Conservation (phyloP, 2,113 vertebrate species). For the Daubentonia madagascariensis region DNA sequence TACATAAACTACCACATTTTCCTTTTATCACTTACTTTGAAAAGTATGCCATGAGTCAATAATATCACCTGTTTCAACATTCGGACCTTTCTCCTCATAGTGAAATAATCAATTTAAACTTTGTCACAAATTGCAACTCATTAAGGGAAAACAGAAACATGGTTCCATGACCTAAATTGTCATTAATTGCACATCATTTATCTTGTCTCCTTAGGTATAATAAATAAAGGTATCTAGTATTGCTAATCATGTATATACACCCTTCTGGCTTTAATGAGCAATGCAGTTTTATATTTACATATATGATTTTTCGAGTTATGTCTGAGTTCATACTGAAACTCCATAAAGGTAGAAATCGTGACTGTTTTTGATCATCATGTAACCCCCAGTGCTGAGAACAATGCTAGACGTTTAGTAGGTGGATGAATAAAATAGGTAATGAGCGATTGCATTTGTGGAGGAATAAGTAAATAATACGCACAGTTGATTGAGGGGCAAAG, state of each 20-base stretch:
- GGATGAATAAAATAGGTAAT: background rate
- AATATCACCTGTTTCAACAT: background rate
- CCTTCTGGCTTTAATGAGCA: background rate
- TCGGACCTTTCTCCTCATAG: background rate
- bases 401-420: background rate
- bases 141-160: background rate
- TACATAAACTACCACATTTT: background rate
- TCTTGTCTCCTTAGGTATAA: background rate
- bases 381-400: background rate
- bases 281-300: background rate
- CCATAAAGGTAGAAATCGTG: background rate
- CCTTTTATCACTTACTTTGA: background rate
- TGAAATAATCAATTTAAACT: slow-evolving; percentile 12
- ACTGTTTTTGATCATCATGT: background rate
- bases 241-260: background rate
- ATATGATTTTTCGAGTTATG: background rate
- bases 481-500: background rate
- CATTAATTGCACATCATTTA: background rate
- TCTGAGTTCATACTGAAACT: background rate
- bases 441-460: background rate
- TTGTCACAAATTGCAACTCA: background rate
- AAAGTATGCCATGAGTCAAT: background rate
- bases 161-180: background rate
- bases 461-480: background rate
- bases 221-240: background rate